Evolutionary conservation across 2,113 vertebrate species (phyloP).

Genomic region (Nannobrachium achirus): DNA sequence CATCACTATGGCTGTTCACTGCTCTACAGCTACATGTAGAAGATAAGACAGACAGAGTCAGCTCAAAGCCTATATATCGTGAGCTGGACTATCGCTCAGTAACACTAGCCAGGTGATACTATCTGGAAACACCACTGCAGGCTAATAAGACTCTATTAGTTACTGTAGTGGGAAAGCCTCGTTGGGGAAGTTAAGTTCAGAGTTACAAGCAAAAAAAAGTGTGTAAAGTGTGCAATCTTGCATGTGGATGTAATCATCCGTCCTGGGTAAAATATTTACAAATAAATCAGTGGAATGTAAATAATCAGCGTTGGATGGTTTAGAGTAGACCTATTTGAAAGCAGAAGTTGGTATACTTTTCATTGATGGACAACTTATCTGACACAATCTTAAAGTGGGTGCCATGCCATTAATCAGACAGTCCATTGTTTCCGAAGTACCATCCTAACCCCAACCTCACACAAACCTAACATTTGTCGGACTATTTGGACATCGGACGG

Average conservation of each 20-base stretch:
- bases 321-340: too few relatives aligned
- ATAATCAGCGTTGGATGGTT: not conserved
- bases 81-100: conserved; percentile 17
- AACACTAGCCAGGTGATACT: conserved; percentile 42
- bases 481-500: too few relatives aligned
- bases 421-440: too few relatives aligned
- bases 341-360: too few relatives aligned
- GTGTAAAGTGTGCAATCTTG: conserved; percentile 1
- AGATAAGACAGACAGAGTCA: conserved; percentile 39
- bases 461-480: too few relatives aligned
- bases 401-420: too few relatives aligned
- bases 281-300: too few relatives aligned
- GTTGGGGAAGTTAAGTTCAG: conserved; percentile 24
- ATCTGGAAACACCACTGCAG: conserved; percentile 38
- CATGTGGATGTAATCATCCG: not conserved
- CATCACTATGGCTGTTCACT: conserved; percentile 2
- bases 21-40: conserved; percentile 41
- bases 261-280: conserved; percentile 18
- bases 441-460: too few relatives aligned
- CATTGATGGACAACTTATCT: too few relatives aligned
- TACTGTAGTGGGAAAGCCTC: conserved; percentile 19
- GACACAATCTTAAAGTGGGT: too few relatives aligned
- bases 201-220: not conserved
- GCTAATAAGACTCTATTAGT: conserved; percentile 41
- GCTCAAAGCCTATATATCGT: conserved; percentile 29